Conservation (phyloP, 1,140 invertebrate genomes). For the Subanguina moxae region DNA sequence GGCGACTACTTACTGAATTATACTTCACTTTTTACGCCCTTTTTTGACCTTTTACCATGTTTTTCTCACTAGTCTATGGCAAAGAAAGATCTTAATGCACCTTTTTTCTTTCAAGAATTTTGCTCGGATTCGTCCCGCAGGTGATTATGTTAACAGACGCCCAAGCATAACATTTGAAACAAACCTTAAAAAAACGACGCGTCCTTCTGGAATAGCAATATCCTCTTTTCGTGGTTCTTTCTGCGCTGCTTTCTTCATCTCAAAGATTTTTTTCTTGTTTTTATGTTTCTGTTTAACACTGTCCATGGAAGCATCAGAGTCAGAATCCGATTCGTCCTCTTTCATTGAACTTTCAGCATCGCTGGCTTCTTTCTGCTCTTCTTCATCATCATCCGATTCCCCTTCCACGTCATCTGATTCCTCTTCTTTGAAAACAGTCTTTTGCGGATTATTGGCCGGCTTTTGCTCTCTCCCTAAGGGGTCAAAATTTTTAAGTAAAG, state of each 20-base stretch:
- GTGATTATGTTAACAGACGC: no score
- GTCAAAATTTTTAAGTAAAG: not conserved
- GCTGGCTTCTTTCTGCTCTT: constrained; percentile 21
- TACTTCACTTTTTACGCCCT: no score
- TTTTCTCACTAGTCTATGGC: no score
- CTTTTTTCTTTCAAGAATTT: no score
- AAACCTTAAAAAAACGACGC: constrained; percentile 42
- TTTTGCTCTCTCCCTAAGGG: not conserved
- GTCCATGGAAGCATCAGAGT: constrained; percentile 19
- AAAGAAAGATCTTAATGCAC: no score
- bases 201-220: constrained; percentile 33
- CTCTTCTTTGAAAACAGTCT: constrained; percentile 18
- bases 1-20: no score
- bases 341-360: constrained; percentile 10
- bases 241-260: constrained; percentile 17
- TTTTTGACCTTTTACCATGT: no score
- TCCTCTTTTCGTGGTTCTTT: constrained; percentile 33
- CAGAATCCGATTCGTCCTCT: constrained; percentile 16
- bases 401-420: constrained; percentile 16
- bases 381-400: constrained; percentile 30
- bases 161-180: not conserved
- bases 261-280: constrained; percentile 15
- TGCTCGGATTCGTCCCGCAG: no score
- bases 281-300: constrained; percentile 8
- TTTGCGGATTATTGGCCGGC: constrained; percentile 22